Conservation (phyloP, 2,888 invertebrate genomes). For the Oithona nana region DNA sequence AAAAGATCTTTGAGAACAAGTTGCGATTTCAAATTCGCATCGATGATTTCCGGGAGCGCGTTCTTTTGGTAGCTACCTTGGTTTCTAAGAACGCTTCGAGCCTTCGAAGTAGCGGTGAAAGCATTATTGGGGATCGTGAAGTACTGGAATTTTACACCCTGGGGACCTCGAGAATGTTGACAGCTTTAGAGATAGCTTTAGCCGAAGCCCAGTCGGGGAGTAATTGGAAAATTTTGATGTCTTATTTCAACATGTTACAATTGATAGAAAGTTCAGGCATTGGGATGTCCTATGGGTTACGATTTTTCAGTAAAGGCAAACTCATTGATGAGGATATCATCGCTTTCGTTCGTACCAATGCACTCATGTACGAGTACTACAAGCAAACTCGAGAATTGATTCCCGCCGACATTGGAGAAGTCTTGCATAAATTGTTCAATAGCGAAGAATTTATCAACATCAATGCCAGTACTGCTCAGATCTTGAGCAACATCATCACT, state of each 20-base stretch:
- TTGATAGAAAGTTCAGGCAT: conserved; percentile 3
- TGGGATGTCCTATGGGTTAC: not conserved
- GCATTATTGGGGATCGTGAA: not conserved
- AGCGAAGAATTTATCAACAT: not conserved
- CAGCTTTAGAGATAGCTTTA: not conserved
- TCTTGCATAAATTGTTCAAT: not conserved
- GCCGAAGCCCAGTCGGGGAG: not conserved
- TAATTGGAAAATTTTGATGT: conserved; percentile 2
- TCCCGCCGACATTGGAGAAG: not conserved
- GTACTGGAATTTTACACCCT: not conserved
- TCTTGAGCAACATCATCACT: not conserved
- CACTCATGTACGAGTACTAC: conserved; percentile 3
- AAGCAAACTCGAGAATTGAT: conserved; percentile 3
- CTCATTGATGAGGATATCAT: not conserved
- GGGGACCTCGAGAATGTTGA: not conserved
- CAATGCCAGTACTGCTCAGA: not conserved
- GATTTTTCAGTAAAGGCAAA: not conserved
- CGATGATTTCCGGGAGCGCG: conserved; percentile 6
- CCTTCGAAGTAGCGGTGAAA: too few relatives aligned
- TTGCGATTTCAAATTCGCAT: conserved; percentile 8
- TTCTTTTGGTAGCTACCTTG: too few relatives aligned
- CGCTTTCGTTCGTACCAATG: not conserved
- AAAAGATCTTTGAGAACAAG: conserved; percentile 4
- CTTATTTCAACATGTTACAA: conserved; percentile 1
- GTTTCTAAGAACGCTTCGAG: too few relatives aligned